A percentile compares a stretch with the other conserved stretches of the same genome.
These are phyloP conservation scores for Chloroceryle amazona DNA, from an alignment of 2,797 vertebrate genomes.

Conservation along the genomic window DNA sequence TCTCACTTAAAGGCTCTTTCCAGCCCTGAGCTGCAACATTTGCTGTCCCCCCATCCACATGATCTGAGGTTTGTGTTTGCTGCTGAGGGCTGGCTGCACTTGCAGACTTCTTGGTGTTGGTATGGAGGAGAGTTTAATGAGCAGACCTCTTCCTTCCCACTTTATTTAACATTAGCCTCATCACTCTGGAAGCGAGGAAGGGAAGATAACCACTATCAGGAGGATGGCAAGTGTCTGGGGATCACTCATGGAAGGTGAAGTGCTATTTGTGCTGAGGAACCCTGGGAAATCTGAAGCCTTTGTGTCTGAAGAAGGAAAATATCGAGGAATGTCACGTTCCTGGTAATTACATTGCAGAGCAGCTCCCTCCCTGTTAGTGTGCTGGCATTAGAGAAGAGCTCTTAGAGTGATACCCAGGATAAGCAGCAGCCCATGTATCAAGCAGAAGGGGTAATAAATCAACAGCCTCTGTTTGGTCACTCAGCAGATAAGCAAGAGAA, in stretches of 20 bases:
- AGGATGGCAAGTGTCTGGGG: background rate
- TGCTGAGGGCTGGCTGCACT: background rate
- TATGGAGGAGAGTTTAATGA: background rate
- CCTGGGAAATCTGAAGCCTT: background rate
- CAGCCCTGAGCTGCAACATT: background rate
- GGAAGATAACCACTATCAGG: background rate
- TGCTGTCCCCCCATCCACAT: background rate
- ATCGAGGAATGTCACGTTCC: background rate
- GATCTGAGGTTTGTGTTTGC: background rate
- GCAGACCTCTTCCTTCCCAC: background rate
- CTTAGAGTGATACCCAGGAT: background rate
- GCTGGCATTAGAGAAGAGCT: background rate
- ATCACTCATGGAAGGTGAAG: accelerated
- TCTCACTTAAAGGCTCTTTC: background rate
- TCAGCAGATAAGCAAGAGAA: conserved; percentile 14
- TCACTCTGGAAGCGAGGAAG: background rate
- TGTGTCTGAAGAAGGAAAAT: background rate
- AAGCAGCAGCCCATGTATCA: conserved; percentile 46
- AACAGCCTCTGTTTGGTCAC: background rate
- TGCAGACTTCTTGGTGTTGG: background rate
- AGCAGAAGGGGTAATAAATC: conserved; percentile 41
- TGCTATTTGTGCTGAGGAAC: background rate
- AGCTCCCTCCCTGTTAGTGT: background rate
- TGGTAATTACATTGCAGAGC: background rate
- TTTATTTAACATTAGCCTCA: background rate